phyloP scores from a whole-genome alignment of 2,113 vertebrate species.

The Chinchilla lanigera region DNA sequence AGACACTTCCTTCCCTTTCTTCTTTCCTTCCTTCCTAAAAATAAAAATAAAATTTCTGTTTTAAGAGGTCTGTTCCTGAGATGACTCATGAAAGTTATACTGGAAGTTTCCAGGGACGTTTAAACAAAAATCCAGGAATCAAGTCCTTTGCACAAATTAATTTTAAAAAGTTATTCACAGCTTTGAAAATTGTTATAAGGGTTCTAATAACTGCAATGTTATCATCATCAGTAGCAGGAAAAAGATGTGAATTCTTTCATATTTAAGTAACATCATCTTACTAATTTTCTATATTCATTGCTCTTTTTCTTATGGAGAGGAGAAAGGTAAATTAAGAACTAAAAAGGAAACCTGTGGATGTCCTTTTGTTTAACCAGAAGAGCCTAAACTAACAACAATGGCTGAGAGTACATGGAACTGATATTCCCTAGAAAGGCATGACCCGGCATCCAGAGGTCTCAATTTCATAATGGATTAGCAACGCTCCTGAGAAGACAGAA shows the following conservation, averaged over 20 bases:
- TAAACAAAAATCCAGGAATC: not conserved
- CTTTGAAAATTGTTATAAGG: conserved; percentile 20
- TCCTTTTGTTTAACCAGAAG: not conserved
- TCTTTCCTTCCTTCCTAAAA: not conserved
- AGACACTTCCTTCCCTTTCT: not conserved
- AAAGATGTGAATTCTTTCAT: not conserved
- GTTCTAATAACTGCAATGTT: not conserved
- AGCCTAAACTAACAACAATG: not conserved
- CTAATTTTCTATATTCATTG: not conserved
- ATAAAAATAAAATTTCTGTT: not conserved
- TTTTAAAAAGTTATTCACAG: not conserved
- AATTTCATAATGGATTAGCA: not conserved
- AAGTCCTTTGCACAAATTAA: not conserved
- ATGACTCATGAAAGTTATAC: not conserved
- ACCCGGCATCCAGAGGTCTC: not conserved
- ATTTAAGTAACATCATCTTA: not conserved
- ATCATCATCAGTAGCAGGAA: not conserved
- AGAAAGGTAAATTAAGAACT: not conserved
- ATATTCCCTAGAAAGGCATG: not conserved
- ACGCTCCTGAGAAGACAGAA: not conserved
- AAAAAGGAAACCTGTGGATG: not conserved
- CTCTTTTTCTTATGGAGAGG: not conserved
- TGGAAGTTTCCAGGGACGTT: not conserved
- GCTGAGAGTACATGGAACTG: not conserved
- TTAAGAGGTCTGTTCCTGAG: not conserved